Base-by-base conservation (phyloP, 2,888 invertebrate genomes). In the Neocrepidodera transversa region DNA sequence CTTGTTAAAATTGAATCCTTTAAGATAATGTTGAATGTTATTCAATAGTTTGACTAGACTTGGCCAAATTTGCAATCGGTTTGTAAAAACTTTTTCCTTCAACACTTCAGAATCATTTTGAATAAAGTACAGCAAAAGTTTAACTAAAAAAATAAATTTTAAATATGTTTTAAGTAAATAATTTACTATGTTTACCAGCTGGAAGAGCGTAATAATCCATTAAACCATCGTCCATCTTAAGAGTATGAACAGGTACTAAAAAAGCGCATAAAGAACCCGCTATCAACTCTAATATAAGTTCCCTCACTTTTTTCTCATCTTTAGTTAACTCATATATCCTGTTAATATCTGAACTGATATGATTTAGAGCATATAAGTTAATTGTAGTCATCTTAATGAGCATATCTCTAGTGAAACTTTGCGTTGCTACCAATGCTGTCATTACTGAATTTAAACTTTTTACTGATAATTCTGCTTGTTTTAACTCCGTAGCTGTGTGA, bases 331-430 rank as follows among this genome's bases (percentile, higher is more conserved):
- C 76, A 6, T 58, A 55, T 7, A 71, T 73, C 47, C 78, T 82
- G 56, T 82, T 69, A 11, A 80, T 68, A 60, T 83, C 80, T 17
- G 79, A 80, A 2, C 84, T 82, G 0, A 83, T 75, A 51, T 87
- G 84, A 72, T 85, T 84, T 54, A 91, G 82, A 8, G 89, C 84
- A 82, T 89, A 92, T 51, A 93, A 83, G 74, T 90, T 87, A 35
- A 93, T 88, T 59, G 89, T 86, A 45, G 89, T 83, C 85, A 93
- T 90, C 84, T 92, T 79, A 28, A 91, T 85, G 17, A 93, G 82
- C 67, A 89, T 88, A 81, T 89, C 87, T 0, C 87, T 84, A 45
- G 87, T 88, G 67, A 93, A 89, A 72, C 89, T 88, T 72, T 91
- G 89, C 0, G 92, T 91, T 0, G 91, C 91, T 6, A 92, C 85